Evolutionary conservation across 2,888 invertebrate genomes (phyloP).

Genomic region (Julus scanicus): DNA sequence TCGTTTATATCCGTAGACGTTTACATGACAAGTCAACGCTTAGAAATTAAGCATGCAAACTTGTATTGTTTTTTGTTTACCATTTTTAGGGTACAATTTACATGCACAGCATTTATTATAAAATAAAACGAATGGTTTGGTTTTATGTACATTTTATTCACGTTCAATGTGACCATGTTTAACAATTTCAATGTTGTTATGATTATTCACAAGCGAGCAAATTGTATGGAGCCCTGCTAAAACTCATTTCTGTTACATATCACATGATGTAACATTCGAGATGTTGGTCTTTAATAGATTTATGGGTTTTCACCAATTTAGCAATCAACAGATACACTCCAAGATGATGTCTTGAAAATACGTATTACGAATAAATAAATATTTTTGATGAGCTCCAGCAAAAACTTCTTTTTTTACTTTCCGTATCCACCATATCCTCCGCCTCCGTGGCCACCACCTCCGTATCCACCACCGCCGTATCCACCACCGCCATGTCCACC

Average conservation of each 20-base stretch:
- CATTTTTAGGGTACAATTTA: no score
- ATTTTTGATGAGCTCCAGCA: background rate
- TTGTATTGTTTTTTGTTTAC: no score
- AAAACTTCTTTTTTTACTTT: background rate
- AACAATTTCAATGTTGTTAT: no score
- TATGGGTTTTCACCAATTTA: background rate
- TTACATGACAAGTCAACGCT: background rate
- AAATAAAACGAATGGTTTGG: no score
- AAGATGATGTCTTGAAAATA: background rate
- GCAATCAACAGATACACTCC: background rate
- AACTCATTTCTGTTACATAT: background rate
- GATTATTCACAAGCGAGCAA: background rate
- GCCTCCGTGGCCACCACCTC: slow-evolving; percentile 47
- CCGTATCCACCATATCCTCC: slow-evolving; percentile 51
- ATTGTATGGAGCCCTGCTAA: background rate
- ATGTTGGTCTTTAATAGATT: background rate
- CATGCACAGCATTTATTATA: no score
- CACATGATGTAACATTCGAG: background rate
- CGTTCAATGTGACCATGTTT: no score
- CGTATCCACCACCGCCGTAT: slow-evolving; percentile 34
- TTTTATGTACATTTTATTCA: no score
- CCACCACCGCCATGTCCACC: slow-evolving; percentile 39
- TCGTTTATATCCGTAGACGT: background rate
- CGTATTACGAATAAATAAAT: background rate
- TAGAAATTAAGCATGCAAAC: background rate